Base-by-base conservation (phyloP, 2,113 vertebrate species). In the Acrocephalus kingi region DNA sequence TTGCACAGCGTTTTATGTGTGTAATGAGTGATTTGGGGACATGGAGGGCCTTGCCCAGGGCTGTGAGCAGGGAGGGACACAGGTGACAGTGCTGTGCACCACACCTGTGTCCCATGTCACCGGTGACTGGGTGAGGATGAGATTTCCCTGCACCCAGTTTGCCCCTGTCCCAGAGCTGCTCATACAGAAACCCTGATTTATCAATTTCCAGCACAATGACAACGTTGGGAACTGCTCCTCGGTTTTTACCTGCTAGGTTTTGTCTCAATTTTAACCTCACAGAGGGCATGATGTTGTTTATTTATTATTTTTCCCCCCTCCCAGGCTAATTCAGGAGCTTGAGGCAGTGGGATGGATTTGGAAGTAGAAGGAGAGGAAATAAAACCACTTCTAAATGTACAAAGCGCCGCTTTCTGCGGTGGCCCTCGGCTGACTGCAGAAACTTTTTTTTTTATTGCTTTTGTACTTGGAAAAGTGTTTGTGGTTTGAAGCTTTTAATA, bases 41-140 rank as follows among this genome's bases (percentile, higher is more conserved):
- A 52, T 5, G 23, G 3, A 28, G 52, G n/a, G 37, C 30, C 19
- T 52, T 16, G 31, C 19, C 5, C 35, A 11, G 48, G 27, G 9
- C 7, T 33, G 19, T 13, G 17, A 69, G 59, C 37, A 18, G 7
- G 17, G 24, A 22, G 21, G 45, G 41, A 19, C 23, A 8, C 1
- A 0, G 0, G 0, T 1, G 7, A 30, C 10, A 6, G 2, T 74
- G 12, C 59, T 24, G 9, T 54, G 67, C 7, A 15, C 18, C 56
- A 5, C 27, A 0, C n/a, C 43, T 13, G 6, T 54, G 61, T 62
- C 71, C 28, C 4, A 0, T 2, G 7, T 24, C 33, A 27, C 25
- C 0, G 0, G 6, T 45, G 74, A 14, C 25, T 2, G 1, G 7
- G 2, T 1, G 7, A 61, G 27, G 18, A 28, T 20, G 4, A 35